phyloP scores from a whole-genome alignment of 2,888 invertebrate species.

The Podabrus alpinus region DNA sequence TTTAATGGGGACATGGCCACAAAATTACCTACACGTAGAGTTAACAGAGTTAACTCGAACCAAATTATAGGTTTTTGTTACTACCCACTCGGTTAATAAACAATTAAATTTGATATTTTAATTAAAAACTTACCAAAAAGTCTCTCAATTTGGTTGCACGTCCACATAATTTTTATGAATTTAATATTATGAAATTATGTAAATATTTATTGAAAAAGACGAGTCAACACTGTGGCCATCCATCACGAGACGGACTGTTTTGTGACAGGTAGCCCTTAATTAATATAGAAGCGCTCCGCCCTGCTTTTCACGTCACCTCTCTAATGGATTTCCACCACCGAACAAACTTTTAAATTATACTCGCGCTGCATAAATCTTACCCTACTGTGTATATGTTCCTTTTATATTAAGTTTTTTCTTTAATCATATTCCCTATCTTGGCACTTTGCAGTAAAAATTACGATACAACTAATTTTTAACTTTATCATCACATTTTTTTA shows the following conservation, averaged over 20 bases:
- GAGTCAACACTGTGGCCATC: conserved; percentile 51
- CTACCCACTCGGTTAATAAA: not conserved
- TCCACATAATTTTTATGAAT: not conserved
- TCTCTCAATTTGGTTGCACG: not conserved
- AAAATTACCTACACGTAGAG: not conserved
- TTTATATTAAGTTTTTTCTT: conserved; percentile 31
- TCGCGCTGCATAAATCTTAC: conserved; percentile 49
- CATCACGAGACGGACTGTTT: conserved; percentile 52
- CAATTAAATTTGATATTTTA: not conserved
- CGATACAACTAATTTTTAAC: conserved; percentile 1
- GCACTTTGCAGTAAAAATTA: conserved; percentile 4
- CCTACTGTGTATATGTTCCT: conserved; percentile 33
- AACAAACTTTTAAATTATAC: conserved; percentile 52
- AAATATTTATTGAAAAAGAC: conserved; percentile 20
- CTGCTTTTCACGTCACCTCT: conserved; percentile 53
- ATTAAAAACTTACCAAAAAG: not conserved
- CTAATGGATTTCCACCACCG: conserved; percentile 53
- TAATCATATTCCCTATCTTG: not conserved
- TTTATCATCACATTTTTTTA: not conserved
- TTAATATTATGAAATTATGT: not conserved
- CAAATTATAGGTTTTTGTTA: not conserved
- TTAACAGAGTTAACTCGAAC: not conserved
- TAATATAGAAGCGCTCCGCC: conserved; percentile 55
- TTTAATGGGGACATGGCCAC: not conserved
- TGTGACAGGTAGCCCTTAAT: conserved; percentile 56